phyloP scores from a whole-genome alignment of 2,113 vertebrate species.

The Bolborhynchus lineola region DNA sequence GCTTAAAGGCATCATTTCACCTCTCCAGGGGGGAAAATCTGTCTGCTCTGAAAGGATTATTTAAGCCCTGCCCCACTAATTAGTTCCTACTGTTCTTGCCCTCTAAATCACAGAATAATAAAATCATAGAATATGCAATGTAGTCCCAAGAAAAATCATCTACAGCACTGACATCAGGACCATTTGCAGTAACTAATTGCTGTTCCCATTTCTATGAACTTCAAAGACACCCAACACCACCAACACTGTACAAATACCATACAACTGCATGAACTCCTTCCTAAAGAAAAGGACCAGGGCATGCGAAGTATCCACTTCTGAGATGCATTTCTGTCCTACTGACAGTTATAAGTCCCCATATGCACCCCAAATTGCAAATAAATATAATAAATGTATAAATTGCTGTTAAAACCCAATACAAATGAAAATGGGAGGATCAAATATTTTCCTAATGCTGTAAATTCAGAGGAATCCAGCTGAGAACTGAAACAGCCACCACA shows the following conservation, averaged over 20 bases:
- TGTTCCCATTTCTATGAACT: neutral
- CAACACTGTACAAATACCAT: neutral
- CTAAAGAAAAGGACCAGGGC: neutral
- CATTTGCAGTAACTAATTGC: slow-evolving; percentile 29
- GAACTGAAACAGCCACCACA: neutral
- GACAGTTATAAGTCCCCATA: neutral
- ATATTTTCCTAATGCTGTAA: neutral
- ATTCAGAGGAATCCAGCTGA: neutral
- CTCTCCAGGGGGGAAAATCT: neutral
- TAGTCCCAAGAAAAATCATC: neutral
- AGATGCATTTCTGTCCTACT: neutral
- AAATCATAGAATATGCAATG: neutral
- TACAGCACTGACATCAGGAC: neutral
- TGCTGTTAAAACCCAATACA: neutral
- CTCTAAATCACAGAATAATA: neutral
- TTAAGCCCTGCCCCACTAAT: slow-evolving; percentile 1
- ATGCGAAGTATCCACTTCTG: neutral
- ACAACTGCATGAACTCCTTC: neutral
- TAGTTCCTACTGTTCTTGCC: neutral
- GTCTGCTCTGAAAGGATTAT: neutral
- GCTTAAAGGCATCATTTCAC: neutral
- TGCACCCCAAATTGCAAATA: neutral
- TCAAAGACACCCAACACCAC: slow-evolving; percentile 12
- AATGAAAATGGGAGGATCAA: neutral
- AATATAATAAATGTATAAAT: too few species aligned